phyloP scores from a whole-genome alignment of 2,113 vertebrate species.

The Myodes glareolus region DNA sequence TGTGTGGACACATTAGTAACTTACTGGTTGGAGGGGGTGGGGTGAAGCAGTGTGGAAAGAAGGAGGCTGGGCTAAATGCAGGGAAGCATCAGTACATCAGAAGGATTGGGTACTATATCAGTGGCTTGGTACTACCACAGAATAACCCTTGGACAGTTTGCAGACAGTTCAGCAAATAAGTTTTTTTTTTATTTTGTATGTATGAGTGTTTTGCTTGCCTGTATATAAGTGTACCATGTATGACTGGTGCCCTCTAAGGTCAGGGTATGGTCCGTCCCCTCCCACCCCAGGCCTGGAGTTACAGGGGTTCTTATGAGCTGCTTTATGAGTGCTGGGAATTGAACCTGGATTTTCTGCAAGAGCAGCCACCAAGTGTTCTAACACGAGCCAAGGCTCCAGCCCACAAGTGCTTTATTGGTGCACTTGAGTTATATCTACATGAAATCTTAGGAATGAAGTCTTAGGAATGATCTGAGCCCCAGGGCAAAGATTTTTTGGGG shows the following conservation, averaged over 20 bases:
- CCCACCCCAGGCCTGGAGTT: background rate
- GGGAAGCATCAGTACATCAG: background rate
- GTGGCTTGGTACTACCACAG: background rate
- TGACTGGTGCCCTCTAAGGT: background rate
- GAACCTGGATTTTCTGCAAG: background rate
- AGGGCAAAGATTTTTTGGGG: background rate
- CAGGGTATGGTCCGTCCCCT: background rate
- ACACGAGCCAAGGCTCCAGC: background rate
- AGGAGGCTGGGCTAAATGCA: conserved; percentile 52
- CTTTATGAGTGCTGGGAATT: background rate
- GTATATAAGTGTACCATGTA: background rate
- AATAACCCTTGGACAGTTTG: background rate
- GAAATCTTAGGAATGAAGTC: conserved; percentile 25
- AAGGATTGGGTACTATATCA: background rate
- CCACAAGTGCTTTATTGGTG: background rate
- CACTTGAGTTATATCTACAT: background rate
- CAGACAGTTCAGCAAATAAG: background rate
- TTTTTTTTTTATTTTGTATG: background rate
- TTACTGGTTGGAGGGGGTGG: conserved; percentile 46
- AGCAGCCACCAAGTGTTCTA: background rate
- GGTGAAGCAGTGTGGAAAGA: conserved; percentile 19
- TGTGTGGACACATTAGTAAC: conserved; percentile 41
- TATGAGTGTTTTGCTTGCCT: background rate
- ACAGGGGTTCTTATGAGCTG: background rate
- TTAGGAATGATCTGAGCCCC: background rate